phyloP scores from a whole-genome alignment of 2,797 vertebrate genomes.

The Clangula hyemalis region DNA sequence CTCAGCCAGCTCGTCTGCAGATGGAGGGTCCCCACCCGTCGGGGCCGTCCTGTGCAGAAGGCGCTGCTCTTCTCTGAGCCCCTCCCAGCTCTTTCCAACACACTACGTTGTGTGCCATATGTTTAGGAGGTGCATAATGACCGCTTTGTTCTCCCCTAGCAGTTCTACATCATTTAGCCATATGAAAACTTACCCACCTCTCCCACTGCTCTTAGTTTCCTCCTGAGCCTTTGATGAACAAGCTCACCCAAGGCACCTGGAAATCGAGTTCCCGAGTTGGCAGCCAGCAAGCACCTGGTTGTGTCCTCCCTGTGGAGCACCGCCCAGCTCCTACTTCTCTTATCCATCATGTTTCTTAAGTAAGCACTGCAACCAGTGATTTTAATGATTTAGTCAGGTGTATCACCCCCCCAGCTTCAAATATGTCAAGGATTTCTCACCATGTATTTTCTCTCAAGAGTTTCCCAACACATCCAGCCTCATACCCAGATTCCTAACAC shows the following conservation, averaged over 20 bases:
- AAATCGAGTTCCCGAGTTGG: not conserved
- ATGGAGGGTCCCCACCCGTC: not conserved
- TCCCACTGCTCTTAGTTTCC: not conserved
- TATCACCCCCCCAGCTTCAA: not conserved
- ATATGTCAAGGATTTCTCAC: not conserved
- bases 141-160: not conserved
- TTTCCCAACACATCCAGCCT: not conserved
- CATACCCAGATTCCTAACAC: not conserved
- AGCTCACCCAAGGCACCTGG: not conserved
- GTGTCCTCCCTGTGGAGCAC: not conserved
- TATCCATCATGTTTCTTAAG: not conserved
- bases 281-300: not conserved
- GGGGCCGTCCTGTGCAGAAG: not conserved
- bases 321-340: not conserved
- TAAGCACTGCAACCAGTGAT: not conserved
- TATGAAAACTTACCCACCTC: not conserved
- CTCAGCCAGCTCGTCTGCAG: fast-evolving
- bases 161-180: not conserved
- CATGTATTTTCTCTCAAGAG: not conserved
- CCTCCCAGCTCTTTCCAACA: not conserved
- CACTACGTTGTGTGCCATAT: not conserved
- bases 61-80: not conserved
- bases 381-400: not conserved
- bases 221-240: not conserved
- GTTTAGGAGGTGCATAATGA: not conserved